These are phyloP conservation scores for Sminthopsis crassicaudata DNA, from an alignment of 2,113 vertebrate species.

Conservation along the genomic window DNA sequence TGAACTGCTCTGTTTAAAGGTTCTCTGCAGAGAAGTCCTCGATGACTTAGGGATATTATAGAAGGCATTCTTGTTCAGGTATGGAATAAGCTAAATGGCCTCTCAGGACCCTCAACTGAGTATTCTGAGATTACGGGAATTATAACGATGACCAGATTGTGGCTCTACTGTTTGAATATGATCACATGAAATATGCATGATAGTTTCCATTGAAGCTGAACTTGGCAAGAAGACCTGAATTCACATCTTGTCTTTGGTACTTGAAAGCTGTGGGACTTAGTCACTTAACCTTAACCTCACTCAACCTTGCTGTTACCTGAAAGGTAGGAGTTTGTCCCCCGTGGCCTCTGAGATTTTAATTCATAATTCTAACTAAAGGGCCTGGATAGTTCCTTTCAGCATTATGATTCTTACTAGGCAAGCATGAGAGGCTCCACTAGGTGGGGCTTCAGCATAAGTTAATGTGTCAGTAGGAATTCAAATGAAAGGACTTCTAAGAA, in stretches of 20 bases:
- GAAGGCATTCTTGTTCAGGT: background rate
- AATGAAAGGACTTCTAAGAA: background rate
- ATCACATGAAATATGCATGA: background rate
- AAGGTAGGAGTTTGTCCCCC: background rate
- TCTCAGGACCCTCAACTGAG: background rate
- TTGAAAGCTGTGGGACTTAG: background rate
- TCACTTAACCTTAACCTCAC: background rate
- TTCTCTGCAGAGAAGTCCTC: background rate
- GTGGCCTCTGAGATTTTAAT: background rate
- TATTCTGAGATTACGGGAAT: background rate
- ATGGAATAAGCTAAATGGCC: background rate
- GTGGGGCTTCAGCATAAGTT: slow-evolving; percentile 57
- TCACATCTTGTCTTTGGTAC: background rate
- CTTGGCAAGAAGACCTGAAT: background rate
- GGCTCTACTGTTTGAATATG: background rate
- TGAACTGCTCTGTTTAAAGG: background rate
- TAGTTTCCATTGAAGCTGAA: background rate
- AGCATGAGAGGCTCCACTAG: slow-evolving; percentile 57
- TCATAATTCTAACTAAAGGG: background rate
- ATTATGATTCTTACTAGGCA: background rate
- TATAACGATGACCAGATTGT: background rate
- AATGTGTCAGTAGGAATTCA: background rate
- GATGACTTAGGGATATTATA: background rate
- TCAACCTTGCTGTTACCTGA: background rate
- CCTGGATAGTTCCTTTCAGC: background rate